phyloP scores from a whole-genome alignment of 2,888 invertebrate species.

The Matsumyia berberina region DNA sequence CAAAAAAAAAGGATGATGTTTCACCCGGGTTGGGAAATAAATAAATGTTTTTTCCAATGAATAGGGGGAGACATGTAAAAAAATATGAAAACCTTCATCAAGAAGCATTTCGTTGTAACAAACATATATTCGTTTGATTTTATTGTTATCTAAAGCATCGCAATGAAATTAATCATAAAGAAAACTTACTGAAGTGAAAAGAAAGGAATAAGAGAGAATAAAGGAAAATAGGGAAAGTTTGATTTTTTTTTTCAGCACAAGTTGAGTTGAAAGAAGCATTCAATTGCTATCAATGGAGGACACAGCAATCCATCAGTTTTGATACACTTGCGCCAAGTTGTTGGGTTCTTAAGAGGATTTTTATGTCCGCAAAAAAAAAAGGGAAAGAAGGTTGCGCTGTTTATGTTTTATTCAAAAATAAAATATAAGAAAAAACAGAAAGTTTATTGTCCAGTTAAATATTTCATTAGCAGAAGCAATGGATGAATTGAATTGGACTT shows the following conservation, averaged over 20 bases:
- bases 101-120: slow-evolving; percentile 2
- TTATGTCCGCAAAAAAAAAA: slow-evolving; percentile 1
- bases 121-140: not conserved
- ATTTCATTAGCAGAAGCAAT: slow-evolving; percentile 14
- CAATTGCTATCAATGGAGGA: slow-evolving; percentile 31
- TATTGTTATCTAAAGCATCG: slow-evolving; percentile 19
- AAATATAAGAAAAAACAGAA: slow-evolving; percentile 1
- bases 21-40: not conserved
- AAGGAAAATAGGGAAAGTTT: slow-evolving; percentile 1
- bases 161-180: slow-evolving; percentile 53
- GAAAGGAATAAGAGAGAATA: not conserved
- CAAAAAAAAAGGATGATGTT: not conserved
- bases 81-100: slow-evolving; percentile 17
- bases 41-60: slow-evolving; percentile 19
- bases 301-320: slow-evolving; percentile 38
- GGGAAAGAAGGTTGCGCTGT: not conserved
- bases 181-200: slow-evolving; percentile 35
- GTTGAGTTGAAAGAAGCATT: slow-evolving; percentile 11
- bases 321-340: slow-evolving; percentile 21
- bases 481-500: slow-evolving; percentile 14
- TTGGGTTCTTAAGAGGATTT: slow-evolving; percentile 19
- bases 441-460: slow-evolving; percentile 18
- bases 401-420: not conserved
- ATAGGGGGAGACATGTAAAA: slow-evolving; percentile 2
- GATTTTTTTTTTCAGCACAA: slow-evolving; percentile 8